Percentiles rank a stretch among this genome's conserved stretches.
Conservation (phyloP, 1,140 invertebrate genomes). For the Neodiprion virginianus region DNA sequence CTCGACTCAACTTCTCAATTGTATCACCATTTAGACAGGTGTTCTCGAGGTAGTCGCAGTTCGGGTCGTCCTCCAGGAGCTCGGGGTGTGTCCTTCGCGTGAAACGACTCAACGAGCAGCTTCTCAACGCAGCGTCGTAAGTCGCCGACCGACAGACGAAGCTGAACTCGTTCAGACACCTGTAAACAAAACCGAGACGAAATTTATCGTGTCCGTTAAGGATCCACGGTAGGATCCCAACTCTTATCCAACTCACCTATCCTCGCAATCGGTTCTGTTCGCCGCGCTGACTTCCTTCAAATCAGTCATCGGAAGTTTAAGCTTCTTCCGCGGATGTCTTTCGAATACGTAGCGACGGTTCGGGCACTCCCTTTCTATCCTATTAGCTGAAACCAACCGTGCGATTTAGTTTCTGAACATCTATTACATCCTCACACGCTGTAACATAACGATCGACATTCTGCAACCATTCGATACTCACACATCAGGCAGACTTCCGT, state of each 20-base stretch:
- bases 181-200: constrained; percentile 36
- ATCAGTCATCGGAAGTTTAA: constrained; percentile 78
- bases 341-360: constrained; percentile 88
- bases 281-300: constrained; percentile 80
- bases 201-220: neutral
- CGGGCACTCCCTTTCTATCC: constrained; percentile 85
- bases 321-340: constrained; percentile 81
- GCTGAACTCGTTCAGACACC: constrained; percentile 86
- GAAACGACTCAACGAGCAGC: constrained; percentile 80
- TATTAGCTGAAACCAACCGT: constrained; percentile 69
- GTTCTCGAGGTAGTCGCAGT: constrained; percentile 90
- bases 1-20: neutral
- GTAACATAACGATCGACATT: constrained; percentile 12
- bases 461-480: constrained; percentile 62
- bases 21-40: constrained; percentile 84
- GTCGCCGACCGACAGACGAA: constrained; percentile 88
- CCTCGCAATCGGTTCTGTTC: constrained; percentile 88
- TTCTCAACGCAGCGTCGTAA: constrained; percentile 77
- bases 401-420: constrained; percentile 5
- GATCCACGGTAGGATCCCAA: neutral
- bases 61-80: constrained; percentile 81
- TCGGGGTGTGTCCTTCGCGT: constrained; percentile 86
- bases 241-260: constrained; percentile 62
- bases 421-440: constrained; percentile 4
- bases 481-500: constrained; percentile 89